These are phyloP conservation scores for Drosophila saltans DNA, from an alignment of 1,140 invertebrate genomes.

Conservation along the genomic window DNA sequence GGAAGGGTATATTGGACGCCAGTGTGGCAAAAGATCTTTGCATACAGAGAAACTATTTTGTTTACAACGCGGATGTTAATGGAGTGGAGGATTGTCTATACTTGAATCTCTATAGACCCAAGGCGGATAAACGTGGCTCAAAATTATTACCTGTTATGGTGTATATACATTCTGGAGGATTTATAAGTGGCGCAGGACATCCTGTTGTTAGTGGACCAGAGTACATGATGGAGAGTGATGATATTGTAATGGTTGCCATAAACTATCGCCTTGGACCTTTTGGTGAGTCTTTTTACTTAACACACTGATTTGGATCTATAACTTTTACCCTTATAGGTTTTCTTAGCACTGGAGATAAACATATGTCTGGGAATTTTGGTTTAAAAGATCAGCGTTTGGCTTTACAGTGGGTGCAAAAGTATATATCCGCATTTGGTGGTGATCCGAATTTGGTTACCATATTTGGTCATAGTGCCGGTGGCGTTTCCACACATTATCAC, in stretches of 20 bases:
- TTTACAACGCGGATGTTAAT: conserved; percentile 11
- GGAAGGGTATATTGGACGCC: conserved; percentile 49
- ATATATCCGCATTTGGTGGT: conserved; percentile 87
- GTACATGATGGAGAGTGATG: conserved; percentile 85
- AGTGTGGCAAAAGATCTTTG: conserved; percentile 37
- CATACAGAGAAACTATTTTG: conserved; percentile 63
- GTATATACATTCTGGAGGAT: conserved; percentile 84
- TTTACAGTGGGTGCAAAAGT: conserved; percentile 47
- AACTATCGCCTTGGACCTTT: conserved; percentile 87
- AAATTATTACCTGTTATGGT: conserved; percentile 82
- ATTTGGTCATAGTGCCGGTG: conserved; percentile 85
- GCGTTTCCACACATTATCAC: conserved; percentile 86
- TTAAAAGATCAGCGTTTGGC: conserved; percentile 71
- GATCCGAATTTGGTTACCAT: conserved; percentile 84
- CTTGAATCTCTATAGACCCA: conserved; percentile 80
- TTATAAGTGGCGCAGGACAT: conserved; percentile 83
- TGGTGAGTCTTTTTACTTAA: not conserved
- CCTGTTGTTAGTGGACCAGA: conserved; percentile 83
- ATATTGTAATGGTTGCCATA: conserved; percentile 86
- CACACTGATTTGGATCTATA: not conserved
- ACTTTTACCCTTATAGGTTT: conserved; percentile 43
- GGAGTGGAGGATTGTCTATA: conserved; percentile 82
- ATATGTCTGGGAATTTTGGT: conserved; percentile 68
- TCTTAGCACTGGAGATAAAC: conserved; percentile 63
- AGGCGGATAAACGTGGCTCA: conserved; percentile 30